Conservation (phyloP, 2,113 vertebrate genomes). For the Calyptomena viridis region DNA sequence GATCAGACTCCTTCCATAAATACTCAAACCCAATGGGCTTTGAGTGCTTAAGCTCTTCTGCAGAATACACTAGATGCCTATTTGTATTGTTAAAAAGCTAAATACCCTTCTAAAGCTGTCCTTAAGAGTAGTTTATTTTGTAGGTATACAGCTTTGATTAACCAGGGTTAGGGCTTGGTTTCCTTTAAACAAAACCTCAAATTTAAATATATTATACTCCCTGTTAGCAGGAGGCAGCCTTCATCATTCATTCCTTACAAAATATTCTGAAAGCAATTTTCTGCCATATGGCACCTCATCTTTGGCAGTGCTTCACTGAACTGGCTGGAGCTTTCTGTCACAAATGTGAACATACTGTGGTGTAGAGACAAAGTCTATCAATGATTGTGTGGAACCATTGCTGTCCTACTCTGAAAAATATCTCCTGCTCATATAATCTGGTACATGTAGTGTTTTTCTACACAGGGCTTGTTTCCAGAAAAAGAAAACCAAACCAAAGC, state of each 20-base stretch:
- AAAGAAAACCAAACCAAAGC: not conserved
- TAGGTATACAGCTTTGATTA: not conserved
- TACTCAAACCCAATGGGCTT: not conserved
- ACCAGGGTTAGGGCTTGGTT: not conserved
- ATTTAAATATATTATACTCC: not conserved
- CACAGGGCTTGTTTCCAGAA: not conserved
- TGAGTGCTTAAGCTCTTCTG: not conserved
- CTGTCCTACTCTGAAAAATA: not conserved
- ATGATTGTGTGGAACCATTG: not conserved
- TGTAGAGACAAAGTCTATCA: not conserved
- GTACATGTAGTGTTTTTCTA: not conserved
- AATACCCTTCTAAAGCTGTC: not conserved
- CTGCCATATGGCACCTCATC: accelerated
- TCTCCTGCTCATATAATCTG: not conserved
- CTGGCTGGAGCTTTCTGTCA: not conserved
- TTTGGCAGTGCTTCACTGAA: not conserved
- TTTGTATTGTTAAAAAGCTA: not conserved
- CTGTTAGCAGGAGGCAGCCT: not conserved
- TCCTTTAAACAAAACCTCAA: not conserved
- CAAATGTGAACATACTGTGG: not conserved
- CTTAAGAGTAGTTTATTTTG: not conserved
- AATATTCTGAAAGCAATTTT: not conserved
- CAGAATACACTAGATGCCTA: not conserved
- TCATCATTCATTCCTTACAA: not conserved
- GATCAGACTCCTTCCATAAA: not conserved